A percentile compares a stretch with the other conserved stretches of the same genome.
phyloP scores from a whole-genome alignment of 2,113 vertebrate genomes.

The Chloebia gouldiae region DNA sequence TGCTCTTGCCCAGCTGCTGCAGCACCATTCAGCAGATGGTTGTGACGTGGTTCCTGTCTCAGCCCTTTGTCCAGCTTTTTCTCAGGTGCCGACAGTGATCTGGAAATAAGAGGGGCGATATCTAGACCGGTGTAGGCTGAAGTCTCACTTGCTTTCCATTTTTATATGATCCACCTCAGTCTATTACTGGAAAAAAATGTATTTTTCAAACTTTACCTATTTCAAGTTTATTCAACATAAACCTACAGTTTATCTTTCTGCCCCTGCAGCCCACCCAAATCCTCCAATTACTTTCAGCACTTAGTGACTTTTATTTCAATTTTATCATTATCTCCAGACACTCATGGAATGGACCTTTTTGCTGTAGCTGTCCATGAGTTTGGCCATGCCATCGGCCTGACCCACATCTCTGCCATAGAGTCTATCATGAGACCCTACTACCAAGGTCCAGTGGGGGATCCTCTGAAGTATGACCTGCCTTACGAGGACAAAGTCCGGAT shows the following conservation, averaged over 20 bases:
- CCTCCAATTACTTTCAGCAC: not conserved
- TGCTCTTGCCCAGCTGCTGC: not conserved
- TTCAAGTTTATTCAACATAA: not conserved
- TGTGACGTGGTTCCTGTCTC: not conserved
- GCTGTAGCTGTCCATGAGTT: constrained; percentile 96
- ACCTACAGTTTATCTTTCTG: not conserved
- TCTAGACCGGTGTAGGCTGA: not conserved
- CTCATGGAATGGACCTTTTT: constrained; percentile 92
- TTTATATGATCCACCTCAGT: not conserved
- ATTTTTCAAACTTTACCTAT: not conserved
- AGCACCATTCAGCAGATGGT: fast-evolving
- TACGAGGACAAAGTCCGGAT: constrained; percentile 92
- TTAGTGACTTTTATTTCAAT: not conserved
- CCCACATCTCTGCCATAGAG: constrained; percentile 85
- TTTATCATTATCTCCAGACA: constrained; percentile 69
- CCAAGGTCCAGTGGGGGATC: constrained; percentile 93
- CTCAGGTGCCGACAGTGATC: not conserved
- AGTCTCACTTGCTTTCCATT: not conserved
- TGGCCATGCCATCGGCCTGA: constrained; percentile 93
- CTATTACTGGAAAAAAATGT: not conserved
- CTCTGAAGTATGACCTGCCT: constrained; percentile 89
- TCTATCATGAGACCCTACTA: constrained; percentile 98
- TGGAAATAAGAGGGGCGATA: not conserved
- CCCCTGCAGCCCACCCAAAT: not conserved
- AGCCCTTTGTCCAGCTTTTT: not conserved